Evolutionary conservation across 2,113 vertebrate species (phyloP), one percentile per base, ranked within the genome.

Genomic region (Laticauda colubrina): DNA sequence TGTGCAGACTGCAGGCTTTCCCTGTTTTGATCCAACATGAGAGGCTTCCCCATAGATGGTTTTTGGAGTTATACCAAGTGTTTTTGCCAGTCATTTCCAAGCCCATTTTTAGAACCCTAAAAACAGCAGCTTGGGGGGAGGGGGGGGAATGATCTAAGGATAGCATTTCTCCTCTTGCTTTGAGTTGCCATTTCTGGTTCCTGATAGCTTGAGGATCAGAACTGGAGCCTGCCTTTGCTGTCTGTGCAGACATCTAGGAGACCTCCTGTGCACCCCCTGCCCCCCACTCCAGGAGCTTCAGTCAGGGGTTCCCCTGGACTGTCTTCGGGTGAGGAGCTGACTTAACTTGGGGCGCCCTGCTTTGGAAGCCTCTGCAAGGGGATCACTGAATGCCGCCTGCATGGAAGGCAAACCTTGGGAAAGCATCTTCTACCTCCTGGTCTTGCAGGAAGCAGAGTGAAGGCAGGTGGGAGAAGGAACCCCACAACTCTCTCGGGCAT

Each of bases 361-460:
- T 26, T 64, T 64, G 59, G 59, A 64, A 12, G 59, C 26, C 59
- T 64, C 59, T 29, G 26, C 59, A 55, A 12, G 59, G 26, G 59
- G 24, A 10, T 29, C 59, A 10, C 26, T 12, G 24, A 29, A 0
- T 29, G 34, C 3, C 2, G 4, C 91, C 34, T 26, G 4, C 21
- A 5, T 0, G 0, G 24, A 45, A 1, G 0, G 0, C 0, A 2
- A 88, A 6, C 4, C 24, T 4, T 14, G 1, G 1, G 0, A 0
- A 0, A 3, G 18, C 3, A 0, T 20, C 15, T 26, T 18, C 45
- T 3, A 5, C 3, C 10, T 6, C 53, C 24, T 53, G 48, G 24
- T 18, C 29, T 87, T 53, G 15, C 43, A 26, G 85, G 21, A 10
- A 85, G 39, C 39, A 45, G 61, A 64, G 26, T 5, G 85, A 26